Evolutionary conservation across 2,113 vertebrate genomes (phyloP).

Genomic region (Phylloscopus whistleri): DNA sequence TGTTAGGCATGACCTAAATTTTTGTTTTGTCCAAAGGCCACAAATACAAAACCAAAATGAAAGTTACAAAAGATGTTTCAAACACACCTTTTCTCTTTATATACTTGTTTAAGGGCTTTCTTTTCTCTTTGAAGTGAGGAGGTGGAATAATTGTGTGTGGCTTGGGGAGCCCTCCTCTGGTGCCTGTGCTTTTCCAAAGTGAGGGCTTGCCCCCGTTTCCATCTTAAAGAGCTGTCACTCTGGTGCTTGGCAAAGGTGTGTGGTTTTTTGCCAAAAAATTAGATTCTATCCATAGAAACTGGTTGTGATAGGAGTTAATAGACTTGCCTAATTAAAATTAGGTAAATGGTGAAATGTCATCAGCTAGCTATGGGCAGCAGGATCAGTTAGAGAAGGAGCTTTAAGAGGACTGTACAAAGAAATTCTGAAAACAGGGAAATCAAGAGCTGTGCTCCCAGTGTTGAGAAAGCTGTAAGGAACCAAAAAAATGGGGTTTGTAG

Average conservation of each 20-base stretch:
- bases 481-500: fast-evolving
- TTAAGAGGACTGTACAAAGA: background rate
- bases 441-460: fast-evolving
- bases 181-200: background rate
- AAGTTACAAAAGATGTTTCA: background rate
- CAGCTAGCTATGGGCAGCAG: background rate
- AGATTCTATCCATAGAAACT: background rate
- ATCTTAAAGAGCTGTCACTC: background rate
- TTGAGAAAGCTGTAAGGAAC: background rate
- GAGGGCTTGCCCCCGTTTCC: background rate
- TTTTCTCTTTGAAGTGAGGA: background rate
- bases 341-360: background rate
- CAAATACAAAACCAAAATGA: background rate
- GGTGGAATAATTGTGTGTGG: background rate
- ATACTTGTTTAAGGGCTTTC: background rate
- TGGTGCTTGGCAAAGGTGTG: background rate
- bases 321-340: background rate
- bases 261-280: background rate
- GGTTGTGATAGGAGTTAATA: background rate
- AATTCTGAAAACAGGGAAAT: background rate
- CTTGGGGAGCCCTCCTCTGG: background rate
- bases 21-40: background rate
- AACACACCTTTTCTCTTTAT: background rate
- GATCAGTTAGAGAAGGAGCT: background rate
- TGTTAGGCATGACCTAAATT: fast-evolving